phyloP scores from a whole-genome alignment of 2,113 vertebrate species.

The Conger conger region DNA sequence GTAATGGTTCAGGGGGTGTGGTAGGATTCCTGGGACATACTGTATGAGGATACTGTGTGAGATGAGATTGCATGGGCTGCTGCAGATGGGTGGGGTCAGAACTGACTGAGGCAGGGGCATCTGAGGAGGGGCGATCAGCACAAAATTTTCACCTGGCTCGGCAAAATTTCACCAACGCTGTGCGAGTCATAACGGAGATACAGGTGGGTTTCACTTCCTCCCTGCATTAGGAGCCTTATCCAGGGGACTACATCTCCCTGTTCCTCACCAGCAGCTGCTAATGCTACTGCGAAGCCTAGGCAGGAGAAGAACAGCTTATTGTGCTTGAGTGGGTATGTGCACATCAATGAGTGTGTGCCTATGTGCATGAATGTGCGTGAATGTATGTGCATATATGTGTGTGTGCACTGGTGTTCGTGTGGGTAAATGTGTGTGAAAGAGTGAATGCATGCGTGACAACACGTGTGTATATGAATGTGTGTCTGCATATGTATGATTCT shows the following conservation, averaged over 20 bases:
- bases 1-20: too few species aligned
- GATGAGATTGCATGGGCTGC: background rate
- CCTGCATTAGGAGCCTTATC: too few species aligned
- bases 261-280: background rate
- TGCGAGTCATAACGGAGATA: too few species aligned
- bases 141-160: too few species aligned
- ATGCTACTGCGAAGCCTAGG: background rate
- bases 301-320: conserved; percentile 8
- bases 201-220: too few species aligned
- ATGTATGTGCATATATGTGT: background rate
- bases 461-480: background rate
- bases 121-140: background rate
- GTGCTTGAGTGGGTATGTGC: background rate
- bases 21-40: too few species aligned
- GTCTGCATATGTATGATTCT: background rate
- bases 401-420: background rate
- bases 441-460: too few species aligned
- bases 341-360: background rate
- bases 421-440: conserved; percentile 1
- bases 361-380: too few species aligned
- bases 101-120: background rate
- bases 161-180: too few species aligned
- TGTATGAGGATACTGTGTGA: too few species aligned
- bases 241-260: background rate
- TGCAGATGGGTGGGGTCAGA: background rate